Percentiles rank a stretch among this genome's conserved stretches.
Conservation (phyloP, 2,888 invertebrate genomes). For the Lamproptera curius region DNA sequence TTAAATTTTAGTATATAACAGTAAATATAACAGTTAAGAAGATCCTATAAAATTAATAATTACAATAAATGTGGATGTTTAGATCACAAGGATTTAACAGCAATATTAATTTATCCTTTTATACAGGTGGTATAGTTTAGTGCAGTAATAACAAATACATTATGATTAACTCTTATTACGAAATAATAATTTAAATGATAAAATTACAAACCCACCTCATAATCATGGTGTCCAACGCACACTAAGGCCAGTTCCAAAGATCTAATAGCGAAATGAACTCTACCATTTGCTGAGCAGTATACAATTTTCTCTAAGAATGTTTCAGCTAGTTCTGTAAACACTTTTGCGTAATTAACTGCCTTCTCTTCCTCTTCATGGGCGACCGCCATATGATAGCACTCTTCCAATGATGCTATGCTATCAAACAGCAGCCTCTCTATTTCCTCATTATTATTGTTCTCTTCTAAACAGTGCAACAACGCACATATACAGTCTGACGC, state of each 20-base stretch:
- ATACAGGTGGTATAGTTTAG: too few relatives aligned
- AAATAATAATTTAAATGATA: too few relatives aligned
- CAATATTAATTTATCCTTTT: too few relatives aligned
- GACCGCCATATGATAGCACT: constrained; percentile 93
- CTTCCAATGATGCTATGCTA: constrained; percentile 87
- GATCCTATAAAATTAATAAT: too few relatives aligned
- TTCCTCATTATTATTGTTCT: constrained; percentile 83
- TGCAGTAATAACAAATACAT: too few relatives aligned
- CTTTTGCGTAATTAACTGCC: constrained; percentile 94
- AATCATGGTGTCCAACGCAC: constrained; percentile 98
- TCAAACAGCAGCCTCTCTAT: constrained; percentile 90
- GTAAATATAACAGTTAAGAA: too few relatives aligned
- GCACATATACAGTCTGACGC: constrained; percentile 95
- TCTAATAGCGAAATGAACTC: constrained; percentile 87
- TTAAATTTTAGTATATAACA: too few relatives aligned
- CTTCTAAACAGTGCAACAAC: constrained; percentile 89
- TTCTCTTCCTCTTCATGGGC: constrained; percentile 96
- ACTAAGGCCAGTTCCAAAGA: constrained; percentile 92
- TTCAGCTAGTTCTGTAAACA: constrained; percentile 97
- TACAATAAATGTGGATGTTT: too few relatives aligned
- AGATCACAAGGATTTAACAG: too few relatives aligned
- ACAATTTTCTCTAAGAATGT: constrained; percentile 92
- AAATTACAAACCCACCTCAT: constrained; percentile 90
- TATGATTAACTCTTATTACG: too few relatives aligned
- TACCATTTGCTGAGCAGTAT: constrained; percentile 77